Base-by-base conservation (phyloP, 53 echinoderm and acorn worm species). In the Paracentrotus lividus region DNA sequence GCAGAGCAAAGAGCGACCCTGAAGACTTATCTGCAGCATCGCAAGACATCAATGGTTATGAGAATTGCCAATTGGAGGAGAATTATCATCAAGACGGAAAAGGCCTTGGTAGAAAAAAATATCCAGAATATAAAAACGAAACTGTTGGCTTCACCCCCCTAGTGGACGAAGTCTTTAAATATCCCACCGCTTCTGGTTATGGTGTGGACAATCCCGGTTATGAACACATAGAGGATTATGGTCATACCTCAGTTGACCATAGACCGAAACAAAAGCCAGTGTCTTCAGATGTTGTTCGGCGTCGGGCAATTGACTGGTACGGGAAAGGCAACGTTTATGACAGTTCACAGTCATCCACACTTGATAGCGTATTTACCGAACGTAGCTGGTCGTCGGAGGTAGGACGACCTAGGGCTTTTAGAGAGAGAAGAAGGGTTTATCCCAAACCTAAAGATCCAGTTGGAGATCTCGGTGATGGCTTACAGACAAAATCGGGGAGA, bases 331-430 rank as follows among this genome's bases (percentile, higher is more conserved):
- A 32, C 2, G 81, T 81, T 8, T 45, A 72, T 16, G 90, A 90
- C 69, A 90, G 90, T 34, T 92, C 92, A 1, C 92, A 92, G 10
- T 59, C 92, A 1, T 92, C 92, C 10, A 92, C 92, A 20, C 56
- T 92, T 32, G 92, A 92, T 42, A 92, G 92, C 27, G 92, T 92
- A 8, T 92, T 92, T 26, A 92, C 40, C 21, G 92, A 92, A 52
- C 54, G 92, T 21, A 92, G 92, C 34, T 78, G 92, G 92, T 81
- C 92, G 2, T 92, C 81, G 1, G 92, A 92, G 12, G 27, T 77
- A 33, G 90, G 68, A 14, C 13, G 38, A 31, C 90, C 90, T 4
- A 47, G 90, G 49, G 90, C 47, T 18, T 90, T 75, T 53, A 49
- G 90, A n/a, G 45, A 90, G 56, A 68, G 40, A 34, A 49, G 90